Percentiles rank a stretch among this genome's conserved stretches.
phyloP scores from a whole-genome alignment of 2,888 invertebrate species.

The Bembecia ichneumoniformis region DNA sequence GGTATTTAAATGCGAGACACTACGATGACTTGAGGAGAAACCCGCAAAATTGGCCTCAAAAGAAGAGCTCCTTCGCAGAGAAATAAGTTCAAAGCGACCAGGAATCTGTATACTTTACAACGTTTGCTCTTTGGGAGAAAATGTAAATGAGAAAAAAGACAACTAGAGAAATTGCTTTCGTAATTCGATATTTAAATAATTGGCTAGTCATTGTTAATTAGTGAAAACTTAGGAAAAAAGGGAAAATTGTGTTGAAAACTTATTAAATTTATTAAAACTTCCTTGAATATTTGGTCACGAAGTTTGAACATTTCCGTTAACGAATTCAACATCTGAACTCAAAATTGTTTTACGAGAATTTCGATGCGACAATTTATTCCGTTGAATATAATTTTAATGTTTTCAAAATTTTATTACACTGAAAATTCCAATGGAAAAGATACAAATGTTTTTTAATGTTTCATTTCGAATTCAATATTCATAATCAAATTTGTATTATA shows the following conservation, averaged over 20 bases:
- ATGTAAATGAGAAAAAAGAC: not conserved
- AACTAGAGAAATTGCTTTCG: not conserved
- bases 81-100: not conserved
- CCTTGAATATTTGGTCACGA: not conserved
- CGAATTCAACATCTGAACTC: not conserved
- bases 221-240: not conserved
- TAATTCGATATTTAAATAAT: not conserved
- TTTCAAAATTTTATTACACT: too few species aligned
- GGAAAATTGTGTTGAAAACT: not conserved
- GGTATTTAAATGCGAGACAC: slow-evolving; percentile 76
- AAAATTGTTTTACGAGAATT: not conserved
- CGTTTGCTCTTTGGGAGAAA: not conserved
- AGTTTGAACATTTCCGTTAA: not conserved
- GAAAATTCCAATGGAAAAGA: too few species aligned
- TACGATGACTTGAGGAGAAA: slow-evolving; percentile 68
- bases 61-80: slow-evolving; percentile 18
- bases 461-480: too few species aligned
- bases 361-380: not conserved
- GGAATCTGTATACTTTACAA: not conserved
- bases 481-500: too few species aligned
- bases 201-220: not conserved
- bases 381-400: too few species aligned
- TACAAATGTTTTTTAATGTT: too few species aligned
- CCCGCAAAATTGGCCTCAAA: slow-evolving; percentile 40
- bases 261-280: not conserved